Base-by-base conservation (phyloP, 2,797 vertebrate species). In the Labeo calbasu region DNA sequence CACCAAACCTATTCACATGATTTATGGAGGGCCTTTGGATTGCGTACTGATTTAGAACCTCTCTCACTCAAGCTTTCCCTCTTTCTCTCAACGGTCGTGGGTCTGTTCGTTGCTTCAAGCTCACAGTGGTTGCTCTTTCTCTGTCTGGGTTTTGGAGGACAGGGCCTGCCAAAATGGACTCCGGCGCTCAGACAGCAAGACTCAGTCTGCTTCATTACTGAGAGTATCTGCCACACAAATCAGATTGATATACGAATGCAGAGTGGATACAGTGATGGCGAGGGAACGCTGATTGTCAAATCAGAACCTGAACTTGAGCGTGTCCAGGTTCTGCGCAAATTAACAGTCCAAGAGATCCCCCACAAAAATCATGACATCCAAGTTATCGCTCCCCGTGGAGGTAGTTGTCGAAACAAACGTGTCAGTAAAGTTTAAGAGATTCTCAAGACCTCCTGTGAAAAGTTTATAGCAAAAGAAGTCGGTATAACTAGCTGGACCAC, bases 31-130 rank as follows among this genome's bases (percentile, higher is more conserved):
- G 92, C 91, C 93, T 94, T 94, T 94, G 93, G 94, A 94, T 95
- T 94, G 94, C 94, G 92, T 91, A 91, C 93, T 95, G 95, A 96
- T 95, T 96, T 96, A 96, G 92, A 92, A 92, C 92, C 91, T 91
- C 92, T 83, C 91, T 92, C 92, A 90, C 91, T 93, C 93, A 93
- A 91, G 89, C 88, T 88, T 89, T 89, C 88, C 91, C 89, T 93
- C 91, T 91, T 82, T 90, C 84, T 83, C 87, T 91, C 90, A 90
- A 87, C 43, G 77, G 84, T 66, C 72, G 55, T 81, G 66, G 83
- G 78, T 57, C 76, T 77, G 46, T 73, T 84, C 71, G 80, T 81
- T 77, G 80, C 63, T 82, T 84, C 53, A 69, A 77, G 80, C 85
- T 87, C 86, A 84, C 83, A 73, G 40, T 63, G 85, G 82, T 85